Evolutionary conservation across 1,140 invertebrate species (phyloP).

Genomic region (Bradysia coprophila): DNA sequence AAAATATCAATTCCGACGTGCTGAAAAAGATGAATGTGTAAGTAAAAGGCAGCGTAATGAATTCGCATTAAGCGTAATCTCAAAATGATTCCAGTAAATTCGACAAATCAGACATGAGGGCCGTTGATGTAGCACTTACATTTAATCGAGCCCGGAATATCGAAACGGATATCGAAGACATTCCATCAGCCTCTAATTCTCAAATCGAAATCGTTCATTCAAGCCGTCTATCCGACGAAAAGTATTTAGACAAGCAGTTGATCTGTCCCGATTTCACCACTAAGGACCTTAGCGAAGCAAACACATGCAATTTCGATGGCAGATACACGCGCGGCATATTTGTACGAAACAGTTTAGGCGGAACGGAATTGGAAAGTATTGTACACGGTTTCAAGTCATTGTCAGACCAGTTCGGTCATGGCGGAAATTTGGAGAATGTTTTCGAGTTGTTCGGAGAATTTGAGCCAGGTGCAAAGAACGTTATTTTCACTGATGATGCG

Average conservation of each 20-base stretch:
- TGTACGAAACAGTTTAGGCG: constrained; percentile 8
- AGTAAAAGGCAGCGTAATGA: constrained; percentile 6
- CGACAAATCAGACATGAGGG: constrained; percentile 9
- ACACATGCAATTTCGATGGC: constrained; percentile 15
- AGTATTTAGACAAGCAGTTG: constrained; percentile 9
- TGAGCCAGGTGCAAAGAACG: constrained; percentile 11
- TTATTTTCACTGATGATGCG: constrained; percentile 17
- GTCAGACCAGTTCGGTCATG: constrained; percentile 16
- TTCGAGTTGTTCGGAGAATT: constrained; percentile 17
- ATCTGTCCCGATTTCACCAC: constrained; percentile 14
- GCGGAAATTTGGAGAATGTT: constrained; percentile 16
- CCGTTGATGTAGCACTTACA: constrained; percentile 10
- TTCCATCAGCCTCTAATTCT: too few relatives aligned
- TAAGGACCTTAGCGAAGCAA: constrained; percentile 12
- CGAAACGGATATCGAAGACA: constrained; percentile 10
- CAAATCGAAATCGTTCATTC: too few relatives aligned
- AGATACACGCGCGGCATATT: constrained; percentile 15
- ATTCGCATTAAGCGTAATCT: not conserved
- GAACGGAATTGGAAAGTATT: constrained; percentile 15
- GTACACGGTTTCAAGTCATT: constrained; percentile 17
- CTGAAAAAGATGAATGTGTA: constrained; percentile 14
- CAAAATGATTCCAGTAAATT: constrained; percentile 12
- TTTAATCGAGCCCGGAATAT: too few relatives aligned
- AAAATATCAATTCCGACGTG: constrained; percentile 8
- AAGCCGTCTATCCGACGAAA: too few relatives aligned